Conservation (phyloP, 2,797 vertebrate genomes). For the Mormyrops attenuatus region DNA sequence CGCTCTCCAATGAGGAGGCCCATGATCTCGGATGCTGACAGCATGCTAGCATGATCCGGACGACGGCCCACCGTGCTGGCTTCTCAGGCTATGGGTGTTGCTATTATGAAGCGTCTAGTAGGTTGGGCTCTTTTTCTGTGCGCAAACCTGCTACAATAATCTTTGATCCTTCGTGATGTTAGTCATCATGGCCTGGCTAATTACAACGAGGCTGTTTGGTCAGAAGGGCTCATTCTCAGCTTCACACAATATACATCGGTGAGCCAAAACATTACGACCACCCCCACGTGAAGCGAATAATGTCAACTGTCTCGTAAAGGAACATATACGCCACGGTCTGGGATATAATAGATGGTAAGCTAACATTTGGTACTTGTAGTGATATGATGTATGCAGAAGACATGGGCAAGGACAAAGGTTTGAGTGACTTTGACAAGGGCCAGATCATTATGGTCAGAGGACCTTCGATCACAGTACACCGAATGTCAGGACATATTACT, state of each 20-base stretch:
- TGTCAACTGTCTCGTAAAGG: neutral
- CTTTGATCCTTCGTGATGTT: conserved; percentile 53
- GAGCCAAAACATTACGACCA: neutral
- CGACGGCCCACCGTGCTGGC: neutral
- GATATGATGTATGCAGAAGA: neutral
- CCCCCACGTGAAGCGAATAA: neutral
- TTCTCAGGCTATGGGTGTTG: neutral
- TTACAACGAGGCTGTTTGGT: conserved; percentile 43
- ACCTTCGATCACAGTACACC: neutral
- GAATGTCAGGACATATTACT: neutral
- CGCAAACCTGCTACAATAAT: neutral
- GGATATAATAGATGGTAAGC: neutral
- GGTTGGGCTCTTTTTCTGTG: neutral
- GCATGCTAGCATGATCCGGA: neutral
- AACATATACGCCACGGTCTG: neutral
- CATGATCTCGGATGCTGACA: neutral
- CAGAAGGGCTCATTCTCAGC: neutral
- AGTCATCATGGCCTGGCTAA: conserved; percentile 61
- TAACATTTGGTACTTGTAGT: neutral
- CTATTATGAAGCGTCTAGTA: neutral
- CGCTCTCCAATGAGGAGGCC: neutral
- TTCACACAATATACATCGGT: neutral
- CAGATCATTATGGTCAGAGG: neutral
- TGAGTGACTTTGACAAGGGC: neutral
- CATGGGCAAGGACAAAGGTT: neutral